These are phyloP conservation scores for Cotesia vestalis DNA, from an alignment of 1,140 invertebrate genomes.

Conservation along the genomic window DNA sequence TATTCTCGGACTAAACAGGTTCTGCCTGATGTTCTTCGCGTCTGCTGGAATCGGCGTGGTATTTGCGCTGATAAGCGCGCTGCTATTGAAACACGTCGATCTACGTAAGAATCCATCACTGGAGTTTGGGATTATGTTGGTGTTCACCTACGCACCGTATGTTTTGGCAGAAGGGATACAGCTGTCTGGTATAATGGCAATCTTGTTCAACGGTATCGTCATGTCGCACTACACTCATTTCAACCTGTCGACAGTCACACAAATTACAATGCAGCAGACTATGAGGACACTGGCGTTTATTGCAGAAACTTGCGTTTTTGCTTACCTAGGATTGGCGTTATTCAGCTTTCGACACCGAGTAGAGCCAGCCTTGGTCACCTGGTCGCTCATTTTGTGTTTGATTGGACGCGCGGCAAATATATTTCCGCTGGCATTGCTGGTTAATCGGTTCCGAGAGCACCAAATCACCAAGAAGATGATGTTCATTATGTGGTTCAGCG, in stretches of 20 bases:
- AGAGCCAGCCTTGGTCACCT: constrained; percentile 86
- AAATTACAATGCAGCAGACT: constrained; percentile 99
- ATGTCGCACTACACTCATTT: constrained; percentile 99
- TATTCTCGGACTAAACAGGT: constrained; percentile 88
- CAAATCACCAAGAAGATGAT: constrained; percentile 98
- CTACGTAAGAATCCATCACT: constrained; percentile 96
- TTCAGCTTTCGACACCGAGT: constrained; percentile 93
- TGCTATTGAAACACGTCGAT: constrained; percentile 95
- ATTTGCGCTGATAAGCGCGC: constrained; percentile 92
- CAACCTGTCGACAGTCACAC: constrained; percentile 96
- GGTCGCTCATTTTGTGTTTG: constrained; percentile 92
- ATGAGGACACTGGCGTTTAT: constrained; percentile 97
- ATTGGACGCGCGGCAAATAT: constrained; percentile 96
- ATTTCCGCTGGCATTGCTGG: constrained; percentile 91
- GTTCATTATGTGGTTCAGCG: constrained; percentile 99
- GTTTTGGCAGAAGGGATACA: constrained; percentile 97
- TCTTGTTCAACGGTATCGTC: constrained; percentile 97
- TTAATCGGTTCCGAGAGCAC: constrained; percentile 96
- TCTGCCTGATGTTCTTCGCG: constrained; percentile 98
- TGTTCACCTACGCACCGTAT: constrained; percentile 98
- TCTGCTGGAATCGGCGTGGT: constrained; percentile 96
- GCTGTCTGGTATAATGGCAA: constrained; percentile 98
- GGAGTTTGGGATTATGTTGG: constrained; percentile 98
- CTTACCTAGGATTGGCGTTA: constrained; percentile 96
- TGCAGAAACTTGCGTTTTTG: constrained; percentile 98